Evolutionary conservation across 2,113 vertebrate genomes (phyloP).

Genomic region (Scomber japonicus): DNA sequence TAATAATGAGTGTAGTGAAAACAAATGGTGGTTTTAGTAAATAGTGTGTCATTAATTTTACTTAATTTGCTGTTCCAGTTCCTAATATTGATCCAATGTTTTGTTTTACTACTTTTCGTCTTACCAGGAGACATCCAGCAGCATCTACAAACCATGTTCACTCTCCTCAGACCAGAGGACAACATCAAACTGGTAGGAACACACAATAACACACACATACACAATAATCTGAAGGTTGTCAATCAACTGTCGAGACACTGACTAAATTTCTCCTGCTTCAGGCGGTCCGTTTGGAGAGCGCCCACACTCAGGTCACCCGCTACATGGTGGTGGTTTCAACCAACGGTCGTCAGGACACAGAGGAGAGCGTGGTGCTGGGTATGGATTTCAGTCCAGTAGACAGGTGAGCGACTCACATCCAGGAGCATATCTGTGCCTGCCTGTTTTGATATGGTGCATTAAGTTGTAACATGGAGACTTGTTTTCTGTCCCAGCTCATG

Average conservation of each 20-base stretch:
- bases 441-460: background rate
- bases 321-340: constrained; percentile 99
- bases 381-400: constrained; percentile 96
- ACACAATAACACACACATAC: background rate
- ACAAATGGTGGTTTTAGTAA: background rate
- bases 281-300: constrained; percentile 96
- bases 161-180: constrained; percentile 96
- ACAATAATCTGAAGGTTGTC: background rate
- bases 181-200: constrained; percentile 94
- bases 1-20: too few species aligned
- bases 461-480: constrained; percentile 8
- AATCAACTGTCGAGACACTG: background rate
- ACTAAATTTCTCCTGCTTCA: constrained; percentile 9
- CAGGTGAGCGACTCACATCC: constrained; percentile 82
- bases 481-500: constrained; percentile 86
- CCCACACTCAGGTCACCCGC: constrained; percentile 89
- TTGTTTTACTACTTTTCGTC: background rate
- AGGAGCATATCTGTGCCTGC: background rate
- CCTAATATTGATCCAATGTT: constrained; percentile 4
- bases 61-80: background rate
- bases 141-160: constrained; percentile 98
- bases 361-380: constrained; percentile 97
- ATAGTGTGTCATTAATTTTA: background rate
- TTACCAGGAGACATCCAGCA: constrained; percentile 95
- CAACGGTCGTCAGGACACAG: constrained; percentile 96